Conservation (phyloP, 2,888 invertebrate genomes). For the Carpatolechia fugitivella region DNA sequence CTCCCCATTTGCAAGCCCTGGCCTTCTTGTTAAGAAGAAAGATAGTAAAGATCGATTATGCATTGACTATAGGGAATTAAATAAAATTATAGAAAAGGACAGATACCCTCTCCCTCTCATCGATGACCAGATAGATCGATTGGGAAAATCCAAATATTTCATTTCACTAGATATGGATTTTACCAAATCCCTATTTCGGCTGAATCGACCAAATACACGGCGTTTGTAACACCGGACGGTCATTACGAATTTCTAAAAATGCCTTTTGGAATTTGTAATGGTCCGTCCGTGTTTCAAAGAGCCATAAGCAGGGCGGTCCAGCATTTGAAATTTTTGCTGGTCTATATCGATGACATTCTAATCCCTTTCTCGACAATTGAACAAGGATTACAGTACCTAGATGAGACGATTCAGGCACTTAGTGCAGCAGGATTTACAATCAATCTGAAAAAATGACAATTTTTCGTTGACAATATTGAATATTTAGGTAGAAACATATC, state of each 20-base stretch:
- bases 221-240: conserved; percentile 23
- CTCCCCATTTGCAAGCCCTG: conserved; percentile 15
- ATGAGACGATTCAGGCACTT: conserved; percentile 15
- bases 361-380: conserved; percentile 20
- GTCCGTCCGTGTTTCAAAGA: conserved; percentile 25
- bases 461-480: conserved; percentile 24
- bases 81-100: conserved; percentile 22
- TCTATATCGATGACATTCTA: conserved; percentile 25
- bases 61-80: conserved; percentile 25
- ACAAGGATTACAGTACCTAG: conserved; percentile 20
- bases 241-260: conserved; percentile 26
- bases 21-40: too few species aligned
- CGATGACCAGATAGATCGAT: conserved; percentile 26
- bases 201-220: conserved; percentile 22
- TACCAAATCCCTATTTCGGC: conserved; percentile 19
- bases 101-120: conserved; percentile 27
- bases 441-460: conserved; percentile 23
- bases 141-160: conserved; percentile 22
- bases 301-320: conserved; percentile 22
- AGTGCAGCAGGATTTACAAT: conserved; percentile 18
- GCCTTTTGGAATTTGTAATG: conserved; percentile 28
- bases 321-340: conserved; percentile 21
- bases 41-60: conserved; percentile 5
- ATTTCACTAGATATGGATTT: conserved; percentile 23
- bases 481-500: conserved; percentile 27